These are phyloP conservation scores for Mesorhabditis spiculigera DNA, from an alignment of 2,888 invertebrate species.

Conservation along the genomic window DNA sequence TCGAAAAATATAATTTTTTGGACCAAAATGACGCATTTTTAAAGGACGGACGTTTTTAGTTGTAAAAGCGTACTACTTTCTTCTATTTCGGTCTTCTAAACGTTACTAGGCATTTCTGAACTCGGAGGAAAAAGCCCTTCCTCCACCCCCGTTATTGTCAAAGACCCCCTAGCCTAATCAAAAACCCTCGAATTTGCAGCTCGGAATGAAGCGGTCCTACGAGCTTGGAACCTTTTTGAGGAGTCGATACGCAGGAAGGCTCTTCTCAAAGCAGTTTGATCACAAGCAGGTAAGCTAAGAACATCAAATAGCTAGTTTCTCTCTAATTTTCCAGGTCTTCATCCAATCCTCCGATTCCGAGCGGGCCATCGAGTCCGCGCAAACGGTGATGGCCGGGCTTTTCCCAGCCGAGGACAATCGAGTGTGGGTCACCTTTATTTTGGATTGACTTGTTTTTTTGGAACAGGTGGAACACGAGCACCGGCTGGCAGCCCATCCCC, in stretches of 20 bases:
- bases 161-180: too few relatives aligned
- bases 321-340: conserved; percentile 30
- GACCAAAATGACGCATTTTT: too few relatives aligned
- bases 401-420: conserved; percentile 62
- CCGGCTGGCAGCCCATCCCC: conserved; percentile 36
- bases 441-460: neutral
- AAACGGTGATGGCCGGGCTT: conserved; percentile 76
- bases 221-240: conserved; percentile 30
- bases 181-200: conserved; percentile 28
- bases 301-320: neutral
- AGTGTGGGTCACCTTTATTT: conserved; percentile 25
- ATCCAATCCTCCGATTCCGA: conserved; percentile 59
- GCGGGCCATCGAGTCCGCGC: conserved; percentile 73
- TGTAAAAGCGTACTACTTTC: too few relatives aligned
- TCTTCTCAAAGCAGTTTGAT: conserved; percentile 8
- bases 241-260: conserved; percentile 18
- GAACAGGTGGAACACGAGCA: neutral
- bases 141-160: too few relatives aligned
- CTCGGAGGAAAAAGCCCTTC: too few relatives aligned
- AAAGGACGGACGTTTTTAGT: too few relatives aligned
- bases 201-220: conserved; percentile 26
- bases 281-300: neutral
- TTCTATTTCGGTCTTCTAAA: too few relatives aligned
- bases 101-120: too few relatives aligned
- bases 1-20: too few relatives aligned